These are phyloP conservation scores for Cephalopholis sonnerati DNA, from an alignment of 2,113 vertebrate genomes.

Conservation along the genomic window DNA sequence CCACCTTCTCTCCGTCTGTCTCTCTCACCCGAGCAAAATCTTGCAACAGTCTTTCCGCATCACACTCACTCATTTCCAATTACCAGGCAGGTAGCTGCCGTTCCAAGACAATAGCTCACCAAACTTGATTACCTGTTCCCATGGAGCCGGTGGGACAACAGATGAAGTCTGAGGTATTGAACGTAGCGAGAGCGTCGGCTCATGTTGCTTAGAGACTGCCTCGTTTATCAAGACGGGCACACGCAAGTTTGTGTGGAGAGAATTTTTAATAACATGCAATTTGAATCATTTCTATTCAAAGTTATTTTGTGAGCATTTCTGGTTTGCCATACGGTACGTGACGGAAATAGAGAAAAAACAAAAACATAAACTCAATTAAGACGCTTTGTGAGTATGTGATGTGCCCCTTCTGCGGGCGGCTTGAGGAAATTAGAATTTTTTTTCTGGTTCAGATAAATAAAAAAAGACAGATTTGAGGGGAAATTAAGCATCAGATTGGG, in stretches of 20 bases:
- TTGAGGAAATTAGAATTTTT: background rate
- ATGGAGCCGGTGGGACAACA: slow-evolving; percentile 65
- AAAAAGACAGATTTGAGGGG: slow-evolving; percentile 21
- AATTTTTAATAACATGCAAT: slow-evolving; percentile 44
- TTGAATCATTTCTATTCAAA: slow-evolving; percentile 29
- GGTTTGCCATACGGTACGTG: background rate
- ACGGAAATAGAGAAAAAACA: background rate
- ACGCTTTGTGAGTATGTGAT: background rate
- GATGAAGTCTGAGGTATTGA: slow-evolving; percentile 69
- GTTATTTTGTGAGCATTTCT: slow-evolving; percentile 13
- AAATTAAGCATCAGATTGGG: slow-evolving; percentile 10
- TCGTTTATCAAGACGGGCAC: slow-evolving; percentile 36
- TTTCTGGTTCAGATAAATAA: background rate
- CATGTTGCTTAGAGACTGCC: slow-evolving; percentile 61
- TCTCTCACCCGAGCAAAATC: slow-evolving; percentile 42
- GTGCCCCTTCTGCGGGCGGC: background rate
- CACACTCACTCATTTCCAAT: slow-evolving; percentile 78
- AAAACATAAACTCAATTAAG: background rate
- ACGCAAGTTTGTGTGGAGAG: background rate
- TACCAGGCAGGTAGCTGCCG: slow-evolving; percentile 71
- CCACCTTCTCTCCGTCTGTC: slow-evolving; percentile 6
- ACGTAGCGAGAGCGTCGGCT: slow-evolving; percentile 36
- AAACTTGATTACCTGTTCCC: slow-evolving; percentile 81
- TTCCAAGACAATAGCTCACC: slow-evolving; percentile 73
- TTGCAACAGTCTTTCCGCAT: slow-evolving; percentile 60